Conservation (phyloP, 2,888 invertebrate species). For the Microchrysa polita region DNA sequence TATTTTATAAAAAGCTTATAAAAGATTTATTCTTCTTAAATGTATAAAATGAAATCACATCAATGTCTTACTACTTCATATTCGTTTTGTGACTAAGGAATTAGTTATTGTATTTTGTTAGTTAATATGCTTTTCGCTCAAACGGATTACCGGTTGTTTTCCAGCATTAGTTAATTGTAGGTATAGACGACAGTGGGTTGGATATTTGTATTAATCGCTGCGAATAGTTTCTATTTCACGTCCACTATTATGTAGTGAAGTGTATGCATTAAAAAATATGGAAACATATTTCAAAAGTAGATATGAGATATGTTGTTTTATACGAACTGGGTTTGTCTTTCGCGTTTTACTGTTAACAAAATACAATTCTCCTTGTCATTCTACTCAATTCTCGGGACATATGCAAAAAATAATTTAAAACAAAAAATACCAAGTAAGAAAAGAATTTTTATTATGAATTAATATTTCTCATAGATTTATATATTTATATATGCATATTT, state of each 20-base stretch:
- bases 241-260: slow-evolving; percentile 40
- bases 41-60: slow-evolving; percentile 47
- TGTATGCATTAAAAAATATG: slow-evolving; percentile 36
- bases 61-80: slow-evolving; percentile 45
- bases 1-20: slow-evolving; percentile 50
- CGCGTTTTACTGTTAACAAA: slow-evolving; percentile 15
- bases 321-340: slow-evolving; percentile 5
- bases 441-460: slow-evolving; percentile 30
- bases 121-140: slow-evolving; percentile 24
- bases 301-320: slow-evolving; percentile 25
- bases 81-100: slow-evolving; percentile 34
- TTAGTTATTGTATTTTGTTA: slow-evolving; percentile 41
- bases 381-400: not conserved
- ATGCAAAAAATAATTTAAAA: slow-evolving; percentile 25
- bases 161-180: not conserved
- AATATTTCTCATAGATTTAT: slow-evolving; percentile 33
- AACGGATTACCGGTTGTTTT: not conserved
- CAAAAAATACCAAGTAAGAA: slow-evolving; percentile 8
- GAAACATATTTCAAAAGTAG: not conserved
- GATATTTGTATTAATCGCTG: slow-evolving; percentile 8
- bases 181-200: slow-evolving; percentile 20
- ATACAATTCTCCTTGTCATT: slow-evolving; percentile 17
- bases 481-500: not conserved
- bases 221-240: slow-evolving; percentile 3
- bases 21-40: slow-evolving; percentile 44